These are phyloP conservation scores for Cosmia pyralina DNA, from an alignment of 2,888 invertebrate species.

Conservation along the genomic window DNA sequence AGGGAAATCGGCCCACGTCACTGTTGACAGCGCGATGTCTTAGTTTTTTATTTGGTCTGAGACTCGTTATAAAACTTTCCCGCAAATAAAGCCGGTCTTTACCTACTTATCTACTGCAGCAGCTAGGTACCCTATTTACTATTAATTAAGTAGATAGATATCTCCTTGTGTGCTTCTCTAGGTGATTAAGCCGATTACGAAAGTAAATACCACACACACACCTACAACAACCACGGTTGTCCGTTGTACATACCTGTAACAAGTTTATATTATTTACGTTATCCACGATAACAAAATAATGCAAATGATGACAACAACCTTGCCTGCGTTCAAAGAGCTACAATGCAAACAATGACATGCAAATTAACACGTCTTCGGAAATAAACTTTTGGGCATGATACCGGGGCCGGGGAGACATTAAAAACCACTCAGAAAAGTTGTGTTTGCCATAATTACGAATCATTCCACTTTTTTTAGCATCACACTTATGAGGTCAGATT, in stretches of 20 bases:
- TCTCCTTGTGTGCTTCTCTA: not conserved
- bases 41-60: too few relatives aligned
- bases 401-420: too few relatives aligned
- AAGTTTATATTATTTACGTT: constrained; percentile 6
- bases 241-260: too few relatives aligned
- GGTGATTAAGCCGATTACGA: not conserved
- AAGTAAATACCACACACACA: not conserved
- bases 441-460: constrained; percentile 28
- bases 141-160: not conserved
- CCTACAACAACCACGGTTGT: too few relatives aligned
- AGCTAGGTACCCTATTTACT: not conserved
- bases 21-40: too few relatives aligned
- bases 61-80: constrained; percentile 24
- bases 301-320: constrained; percentile 39
- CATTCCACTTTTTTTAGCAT: too few relatives aligned
- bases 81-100: not conserved
- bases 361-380: constrained; percentile 11
- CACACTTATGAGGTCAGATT: too few relatives aligned
- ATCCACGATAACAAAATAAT: constrained; percentile 17
- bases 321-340: not conserved
- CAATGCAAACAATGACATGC: constrained; percentile 23
- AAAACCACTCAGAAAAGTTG: too few relatives aligned
- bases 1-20: too few relatives aligned
- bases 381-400: not conserved
- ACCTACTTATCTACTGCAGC: not conserved